Conservation (phyloP, 2,888 invertebrate species). For the Agapostemon virescens region DNA sequence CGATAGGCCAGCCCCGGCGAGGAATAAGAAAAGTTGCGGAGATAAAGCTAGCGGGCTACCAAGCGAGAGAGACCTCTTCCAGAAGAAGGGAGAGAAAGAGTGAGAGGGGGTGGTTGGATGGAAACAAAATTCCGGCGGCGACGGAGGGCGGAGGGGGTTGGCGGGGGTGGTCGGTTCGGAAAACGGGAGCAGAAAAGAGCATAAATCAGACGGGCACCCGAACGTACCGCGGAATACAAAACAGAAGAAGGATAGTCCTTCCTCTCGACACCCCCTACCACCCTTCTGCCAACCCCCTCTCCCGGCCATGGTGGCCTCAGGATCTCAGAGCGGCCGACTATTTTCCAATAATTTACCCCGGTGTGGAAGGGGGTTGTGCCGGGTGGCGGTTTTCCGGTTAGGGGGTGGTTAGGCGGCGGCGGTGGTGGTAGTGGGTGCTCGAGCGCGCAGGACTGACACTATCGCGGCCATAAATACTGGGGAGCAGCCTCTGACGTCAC, state of each 20-base stretch:
- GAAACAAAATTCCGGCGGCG: conserved; percentile 54
- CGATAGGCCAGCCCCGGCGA: conserved; percentile 38
- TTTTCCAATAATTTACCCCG: conserved; percentile 79
- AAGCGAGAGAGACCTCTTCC: no score
- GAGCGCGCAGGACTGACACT: conserved; percentile 79
- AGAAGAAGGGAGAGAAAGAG: not conserved
- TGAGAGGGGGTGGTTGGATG: not conserved
- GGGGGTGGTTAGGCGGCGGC: conserved; percentile 21
- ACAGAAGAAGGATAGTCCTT: conserved; percentile 70
- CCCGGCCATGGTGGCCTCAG: conserved; percentile 48
- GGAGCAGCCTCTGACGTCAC: conserved; percentile 79
- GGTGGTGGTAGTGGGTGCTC: conserved; percentile 48
- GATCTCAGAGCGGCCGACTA: conserved; percentile 72
- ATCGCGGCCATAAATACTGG: conserved; percentile 80
- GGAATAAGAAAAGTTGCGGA: conserved; percentile 46
- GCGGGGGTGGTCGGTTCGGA: conserved; percentile 11
- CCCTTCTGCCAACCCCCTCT: conserved; percentile 25
- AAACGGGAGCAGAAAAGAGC: conserved; percentile 45
- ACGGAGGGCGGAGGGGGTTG: not conserved
- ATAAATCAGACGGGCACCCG: conserved; percentile 73
- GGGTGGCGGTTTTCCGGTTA: conserved; percentile 62
- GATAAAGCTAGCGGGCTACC: conserved; percentile 44
- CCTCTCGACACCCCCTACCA: conserved; percentile 23
- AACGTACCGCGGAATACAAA: conserved; percentile 73
- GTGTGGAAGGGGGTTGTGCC: conserved; percentile 25